phyloP scores from a whole-genome alignment of 2,888 invertebrate genomes.

The Heliconius charithonia region DNA sequence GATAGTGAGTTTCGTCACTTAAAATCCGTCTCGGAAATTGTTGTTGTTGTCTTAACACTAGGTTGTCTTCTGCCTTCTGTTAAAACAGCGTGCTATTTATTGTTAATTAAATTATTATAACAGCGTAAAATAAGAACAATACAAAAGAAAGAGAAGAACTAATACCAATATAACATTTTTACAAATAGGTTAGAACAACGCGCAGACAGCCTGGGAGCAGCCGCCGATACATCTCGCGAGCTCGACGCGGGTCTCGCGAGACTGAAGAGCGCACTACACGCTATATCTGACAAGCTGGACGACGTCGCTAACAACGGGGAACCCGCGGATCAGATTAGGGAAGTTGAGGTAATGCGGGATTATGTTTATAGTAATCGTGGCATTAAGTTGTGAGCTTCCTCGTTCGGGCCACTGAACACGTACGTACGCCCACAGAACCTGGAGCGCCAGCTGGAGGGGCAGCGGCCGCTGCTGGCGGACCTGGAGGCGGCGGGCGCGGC shows the following conservation, averaged over 20 bases:
- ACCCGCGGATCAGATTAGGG: constrained; percentile 93
- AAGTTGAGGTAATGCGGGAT: constrained; percentile 86
- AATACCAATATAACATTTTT: background rate
- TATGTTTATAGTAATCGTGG: background rate
- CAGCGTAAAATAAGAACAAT: too few species aligned
- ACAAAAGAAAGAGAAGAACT: too few species aligned
- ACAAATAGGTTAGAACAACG: constrained; percentile 90
- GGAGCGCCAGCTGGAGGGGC: constrained; percentile 94
- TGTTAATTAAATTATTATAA: too few species aligned
- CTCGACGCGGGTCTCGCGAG: constrained; percentile 94
- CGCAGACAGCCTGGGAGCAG: constrained; percentile 94
- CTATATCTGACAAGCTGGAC: constrained; percentile 94
- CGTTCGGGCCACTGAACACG: too few species aligned
- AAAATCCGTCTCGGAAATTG: too few species aligned
- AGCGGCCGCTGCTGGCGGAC: constrained; percentile 93
- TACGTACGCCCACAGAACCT: constrained; percentile 84
- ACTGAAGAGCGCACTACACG: constrained; percentile 93
- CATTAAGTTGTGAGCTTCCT: too few species aligned
- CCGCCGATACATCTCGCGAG: constrained; percentile 95
- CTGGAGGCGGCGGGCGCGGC: constrained; percentile 95
- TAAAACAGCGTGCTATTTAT: too few species aligned
- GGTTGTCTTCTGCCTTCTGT: too few species aligned
- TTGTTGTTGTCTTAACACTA: too few species aligned
- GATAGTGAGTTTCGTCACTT: too few species aligned
- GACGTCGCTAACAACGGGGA: constrained; percentile 91